Conservation (phyloP, 2,797 vertebrate genomes). For the Alectoris magna region DNA sequence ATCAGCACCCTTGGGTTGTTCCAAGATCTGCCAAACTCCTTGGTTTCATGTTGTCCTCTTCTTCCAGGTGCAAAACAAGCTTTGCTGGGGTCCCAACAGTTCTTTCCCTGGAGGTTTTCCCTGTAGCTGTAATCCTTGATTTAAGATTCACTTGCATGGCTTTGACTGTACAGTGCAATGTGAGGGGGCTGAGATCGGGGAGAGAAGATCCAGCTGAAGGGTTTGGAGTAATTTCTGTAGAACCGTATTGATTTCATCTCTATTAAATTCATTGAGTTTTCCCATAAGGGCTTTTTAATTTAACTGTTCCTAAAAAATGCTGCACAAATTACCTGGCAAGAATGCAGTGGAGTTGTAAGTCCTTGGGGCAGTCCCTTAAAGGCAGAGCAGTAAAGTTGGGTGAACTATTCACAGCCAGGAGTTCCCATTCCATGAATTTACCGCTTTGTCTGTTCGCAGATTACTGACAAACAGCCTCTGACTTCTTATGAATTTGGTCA, state of each 20-base stretch:
- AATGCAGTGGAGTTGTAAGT: conserved; percentile 30
- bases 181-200: background rate
- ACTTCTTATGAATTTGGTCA: conserved; percentile 62
- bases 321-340: conserved; percentile 63
- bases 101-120: background rate
- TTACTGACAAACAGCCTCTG: conserved; percentile 56
- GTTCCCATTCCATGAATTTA: conserved; percentile 45
- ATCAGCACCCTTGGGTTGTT: background rate
- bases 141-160: background rate
- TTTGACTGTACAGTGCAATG: rapidly evolving
- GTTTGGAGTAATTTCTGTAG: conserved; percentile 49
- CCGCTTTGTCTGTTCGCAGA: conserved; percentile 19
- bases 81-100: background rate
- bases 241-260: conserved; percentile 61
- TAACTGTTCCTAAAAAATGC: conserved; percentile 63
- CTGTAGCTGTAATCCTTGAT: background rate
- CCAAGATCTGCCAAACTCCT: background rate
- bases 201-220: background rate
- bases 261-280: conserved; percentile 56
- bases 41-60: background rate
- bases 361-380: conserved; percentile 64
- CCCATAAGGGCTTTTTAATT: conserved; percentile 67
- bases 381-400: conserved; percentile 55
- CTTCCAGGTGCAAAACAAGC: background rate
- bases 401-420: conserved; percentile 37